Evolutionary conservation across 2,888 invertebrate genomes (phyloP), one percentile per base, ranked within the genome.

Genomic region (Macaria notata): DNA sequence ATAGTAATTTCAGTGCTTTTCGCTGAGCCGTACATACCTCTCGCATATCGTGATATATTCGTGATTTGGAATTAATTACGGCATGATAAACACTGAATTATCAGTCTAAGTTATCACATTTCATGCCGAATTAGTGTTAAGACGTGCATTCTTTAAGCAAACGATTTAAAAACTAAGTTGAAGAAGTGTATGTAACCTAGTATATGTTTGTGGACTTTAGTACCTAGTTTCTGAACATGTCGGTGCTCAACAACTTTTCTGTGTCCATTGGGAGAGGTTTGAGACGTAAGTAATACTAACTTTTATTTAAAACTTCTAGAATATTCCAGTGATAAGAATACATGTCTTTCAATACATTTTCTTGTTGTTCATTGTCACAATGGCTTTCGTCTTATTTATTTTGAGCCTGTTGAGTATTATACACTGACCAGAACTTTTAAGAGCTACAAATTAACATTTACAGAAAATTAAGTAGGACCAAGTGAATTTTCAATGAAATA

Each of bases 221-320:
- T 59, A 65, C 61, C 51, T 63, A 54, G 51, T 65, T 57, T 54
- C 30, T 3, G n/a, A 36, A 45, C 7, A 90, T 89, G 88, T 89
- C 89, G 61, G 82, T 87, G 69, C 64, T 90, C 38, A 90, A 88
- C 65, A 90, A 89, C 61, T 89, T 90, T 60, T 83, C 84, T 31
- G 88, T 88, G 60, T 82, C 83, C 4, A 78, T 90, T 48, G 85
- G 84, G 4, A 86, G 83, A 63, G 83, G 86, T 61, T 70, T 88
- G 52, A 72, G 82, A 50, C 83, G 90, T 90, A 70, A 89, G 90
- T 90, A 80, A 49, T 36, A 61, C 50, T 43, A 57, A 54, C n/a
- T 31, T 46, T 53, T 54, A 53, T 50, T 53, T 4, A 9, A 49
- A 31, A 30, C 6, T 45, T 45, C 45, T 45, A 31, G 45, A 45